Evolutionary conservation across 2,113 vertebrate genomes (phyloP).

Genomic region (Porphyrio hochstetteri): DNA sequence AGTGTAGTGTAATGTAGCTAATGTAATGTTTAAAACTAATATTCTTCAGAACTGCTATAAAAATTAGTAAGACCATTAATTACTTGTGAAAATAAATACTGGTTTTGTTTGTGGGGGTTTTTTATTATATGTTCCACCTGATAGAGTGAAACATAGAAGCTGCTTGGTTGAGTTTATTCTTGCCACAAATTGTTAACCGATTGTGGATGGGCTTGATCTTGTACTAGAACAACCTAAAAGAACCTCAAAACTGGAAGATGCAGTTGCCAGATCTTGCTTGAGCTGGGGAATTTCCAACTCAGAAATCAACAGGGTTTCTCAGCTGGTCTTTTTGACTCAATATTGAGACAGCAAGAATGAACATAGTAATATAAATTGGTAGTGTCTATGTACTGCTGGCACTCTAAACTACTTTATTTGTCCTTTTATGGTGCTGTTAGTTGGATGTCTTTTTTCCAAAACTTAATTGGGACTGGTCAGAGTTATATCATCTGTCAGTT

Average conservation of each 20-base stretch:
- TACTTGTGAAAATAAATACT: neutral
- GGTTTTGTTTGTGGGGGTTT: rapidly evolving
- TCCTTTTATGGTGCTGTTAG: neutral
- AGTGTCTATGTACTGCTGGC: neutral
- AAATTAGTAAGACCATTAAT: neutral
- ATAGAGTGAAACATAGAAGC: neutral
- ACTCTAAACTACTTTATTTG: neutral
- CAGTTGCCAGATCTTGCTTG: neutral
- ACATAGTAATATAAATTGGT: neutral
- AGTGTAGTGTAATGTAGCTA: neutral
- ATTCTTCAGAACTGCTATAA: neutral
- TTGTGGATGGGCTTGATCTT: neutral
- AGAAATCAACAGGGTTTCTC: neutral
- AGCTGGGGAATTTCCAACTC: neutral
- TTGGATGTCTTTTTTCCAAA: neutral
- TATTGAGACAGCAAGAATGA: neutral
- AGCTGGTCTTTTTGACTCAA: neutral
- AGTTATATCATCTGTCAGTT: neutral
- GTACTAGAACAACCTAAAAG: neutral
- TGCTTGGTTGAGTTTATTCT: neutral
- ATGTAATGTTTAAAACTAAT: neutral
- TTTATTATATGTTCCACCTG: neutral
- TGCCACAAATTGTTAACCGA: neutral
- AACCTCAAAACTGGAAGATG: neutral
- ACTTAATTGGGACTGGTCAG: neutral